Evolutionary conservation across 2,888 invertebrate species (phyloP).

Genomic region (Agelastica alni): DNA sequence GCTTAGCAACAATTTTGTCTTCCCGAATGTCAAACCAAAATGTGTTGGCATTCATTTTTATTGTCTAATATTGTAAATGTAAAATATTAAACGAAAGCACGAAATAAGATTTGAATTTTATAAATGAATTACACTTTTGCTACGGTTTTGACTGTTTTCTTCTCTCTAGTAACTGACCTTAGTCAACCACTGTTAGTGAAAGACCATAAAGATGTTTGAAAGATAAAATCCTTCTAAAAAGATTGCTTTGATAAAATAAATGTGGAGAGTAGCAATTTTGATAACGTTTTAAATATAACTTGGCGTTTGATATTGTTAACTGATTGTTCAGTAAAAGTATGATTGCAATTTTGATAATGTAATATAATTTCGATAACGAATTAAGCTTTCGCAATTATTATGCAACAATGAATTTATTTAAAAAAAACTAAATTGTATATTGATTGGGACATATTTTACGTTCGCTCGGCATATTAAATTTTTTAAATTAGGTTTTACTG

Average conservation of each 20-base stretch:
- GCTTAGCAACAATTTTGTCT: too few relatives aligned
- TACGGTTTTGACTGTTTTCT: not conserved
- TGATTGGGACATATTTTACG: too few relatives aligned
- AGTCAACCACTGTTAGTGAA: conserved; percentile 1
- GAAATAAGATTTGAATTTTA: too few relatives aligned
- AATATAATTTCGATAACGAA: conserved; percentile 16
- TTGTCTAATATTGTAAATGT: too few relatives aligned
- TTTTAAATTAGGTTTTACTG: too few relatives aligned
- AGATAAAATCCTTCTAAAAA: conserved; percentile 8
- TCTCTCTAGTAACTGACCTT: not conserved
- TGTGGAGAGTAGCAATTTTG: conserved; percentile 18
- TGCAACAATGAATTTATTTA: conserved; percentile 14
- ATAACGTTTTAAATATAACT: conserved; percentile 17
- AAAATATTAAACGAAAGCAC: too few relatives aligned
- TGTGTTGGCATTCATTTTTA: too few relatives aligned
- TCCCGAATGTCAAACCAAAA: too few relatives aligned
- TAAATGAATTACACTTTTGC: not conserved
- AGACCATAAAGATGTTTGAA: conserved; percentile 9
- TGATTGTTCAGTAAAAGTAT: conserved; percentile 24
- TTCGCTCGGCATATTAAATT: too few relatives aligned
- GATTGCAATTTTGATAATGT: conserved; percentile 20
- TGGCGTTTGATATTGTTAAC: conserved; percentile 13
- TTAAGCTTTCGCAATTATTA: conserved; percentile 10
- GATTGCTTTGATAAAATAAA: conserved; percentile 18
- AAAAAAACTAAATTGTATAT: too few relatives aligned